Evolutionary conservation across 2,797 vertebrate species (phyloP).

Genomic region (Gorsachius magnificus): DNA sequence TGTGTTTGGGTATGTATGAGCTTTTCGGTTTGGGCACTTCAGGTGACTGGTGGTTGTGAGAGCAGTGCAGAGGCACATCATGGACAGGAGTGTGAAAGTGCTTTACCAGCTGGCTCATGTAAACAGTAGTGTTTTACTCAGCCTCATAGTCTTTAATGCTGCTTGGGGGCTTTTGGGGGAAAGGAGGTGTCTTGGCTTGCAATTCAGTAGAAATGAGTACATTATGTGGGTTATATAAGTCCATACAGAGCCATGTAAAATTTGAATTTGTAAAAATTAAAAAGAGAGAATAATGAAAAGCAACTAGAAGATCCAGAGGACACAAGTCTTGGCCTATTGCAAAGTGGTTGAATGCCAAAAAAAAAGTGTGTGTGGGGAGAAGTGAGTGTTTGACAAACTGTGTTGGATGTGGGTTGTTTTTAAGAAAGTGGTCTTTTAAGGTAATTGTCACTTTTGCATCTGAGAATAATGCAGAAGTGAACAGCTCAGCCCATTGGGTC

Average conservation of each 20-base stretch:
- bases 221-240: neutral
- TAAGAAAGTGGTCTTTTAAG: constrained; percentile 52
- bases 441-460: constrained; percentile 1
- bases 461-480: neutral
- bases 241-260: neutral
- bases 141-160: neutral
- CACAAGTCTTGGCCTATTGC: neutral
- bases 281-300: neutral
- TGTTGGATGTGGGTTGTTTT: constrained; percentile 7
- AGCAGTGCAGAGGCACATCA: neutral
- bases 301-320: neutral
- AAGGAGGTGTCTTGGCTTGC: constrained; percentile 14
- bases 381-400: neutral
- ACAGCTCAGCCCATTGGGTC: neutral
- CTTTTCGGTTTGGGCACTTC: neutral
- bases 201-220: neutral
- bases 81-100: neutral
- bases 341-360: neutral
- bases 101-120: constrained; percentile 52
- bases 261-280: neutral
- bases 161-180: neutral
- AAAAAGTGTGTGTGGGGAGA: neutral
- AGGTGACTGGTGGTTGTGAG: neutral
- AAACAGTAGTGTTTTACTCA: constrained; percentile 44
- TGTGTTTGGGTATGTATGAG: neutral